phyloP scores from a whole-genome alignment of 2,888 invertebrate species.

The Chelonus formosanus region DNA sequence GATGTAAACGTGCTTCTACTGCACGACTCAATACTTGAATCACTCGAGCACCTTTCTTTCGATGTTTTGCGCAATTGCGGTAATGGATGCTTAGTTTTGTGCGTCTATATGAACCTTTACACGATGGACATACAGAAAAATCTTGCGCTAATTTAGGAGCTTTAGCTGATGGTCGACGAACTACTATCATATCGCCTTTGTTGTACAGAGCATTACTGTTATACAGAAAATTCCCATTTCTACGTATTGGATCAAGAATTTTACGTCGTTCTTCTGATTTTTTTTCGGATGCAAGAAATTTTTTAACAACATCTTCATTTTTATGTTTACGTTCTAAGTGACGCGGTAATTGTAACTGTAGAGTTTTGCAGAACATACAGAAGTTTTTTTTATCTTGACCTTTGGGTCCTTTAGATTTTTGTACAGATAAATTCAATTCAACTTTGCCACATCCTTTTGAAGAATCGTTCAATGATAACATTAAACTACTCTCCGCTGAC shows the following conservation, averaged over 20 bases:
- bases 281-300: conserved; percentile 25
- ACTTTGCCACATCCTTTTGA: too few relatives aligned
- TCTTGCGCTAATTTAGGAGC: conserved; percentile 31
- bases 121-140: conserved; percentile 33
- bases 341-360: conserved; percentile 33
- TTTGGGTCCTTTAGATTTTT: too few relatives aligned
- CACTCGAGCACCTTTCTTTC: not conserved
- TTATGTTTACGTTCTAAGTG: conserved; percentile 33
- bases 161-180: conserved; percentile 23
- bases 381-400: conserved; percentile 33
- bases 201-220: conserved; percentile 26
- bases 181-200: conserved; percentile 27
- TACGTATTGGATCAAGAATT: conserved; percentile 32
- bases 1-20: not conserved
- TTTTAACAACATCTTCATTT: conserved; percentile 33
- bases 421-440: too few relatives aligned
- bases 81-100: too few relatives aligned
- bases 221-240: conserved; percentile 32
- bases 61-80: conserved; percentile 16
- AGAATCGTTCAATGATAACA: too few relatives aligned
- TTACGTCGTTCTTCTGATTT: conserved; percentile 23
- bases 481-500: not conserved
- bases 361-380: conserved; percentile 35
- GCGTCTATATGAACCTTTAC: conserved; percentile 34
- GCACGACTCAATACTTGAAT: too few relatives aligned